A percentile compares a stretch with the other conserved stretches of the same genome.
phyloP scores from a whole-genome alignment of 2,113 vertebrate genomes.

The human (Homo sapiens) region DNA sequence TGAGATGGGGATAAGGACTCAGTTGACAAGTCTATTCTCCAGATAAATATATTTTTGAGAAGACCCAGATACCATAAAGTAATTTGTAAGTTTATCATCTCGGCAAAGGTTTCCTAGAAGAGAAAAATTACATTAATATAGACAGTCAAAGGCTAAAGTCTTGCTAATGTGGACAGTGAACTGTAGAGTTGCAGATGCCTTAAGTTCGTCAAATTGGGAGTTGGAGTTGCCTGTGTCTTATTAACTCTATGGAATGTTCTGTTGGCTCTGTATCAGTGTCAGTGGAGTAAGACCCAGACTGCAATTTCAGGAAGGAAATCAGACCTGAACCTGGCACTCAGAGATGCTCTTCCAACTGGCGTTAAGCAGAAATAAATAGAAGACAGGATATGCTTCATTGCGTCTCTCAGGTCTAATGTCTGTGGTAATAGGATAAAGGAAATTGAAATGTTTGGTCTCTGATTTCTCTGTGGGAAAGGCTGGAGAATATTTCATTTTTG shows the following conservation, averaged over 20 bases:
- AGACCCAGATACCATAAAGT: background rate
- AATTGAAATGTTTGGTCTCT: background rate
- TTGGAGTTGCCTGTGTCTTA: background rate
- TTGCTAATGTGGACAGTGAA: fast-evolving
- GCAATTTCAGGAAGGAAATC: background rate
- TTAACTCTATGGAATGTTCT: background rate
- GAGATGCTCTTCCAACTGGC: background rate
- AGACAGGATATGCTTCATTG: background rate
- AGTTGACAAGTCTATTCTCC: background rate
- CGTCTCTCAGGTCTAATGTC: no score
- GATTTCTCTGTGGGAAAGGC: background rate
- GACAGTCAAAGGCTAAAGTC: no score
- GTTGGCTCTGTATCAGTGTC: background rate
- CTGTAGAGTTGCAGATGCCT: no score
- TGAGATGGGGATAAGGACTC: background rate
- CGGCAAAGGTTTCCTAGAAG: background rate
- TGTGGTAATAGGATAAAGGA: background rate
- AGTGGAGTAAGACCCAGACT: background rate
- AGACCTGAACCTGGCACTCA: background rate
- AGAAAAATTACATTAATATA: background rate
- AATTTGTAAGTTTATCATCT: background rate
- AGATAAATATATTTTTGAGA: background rate
- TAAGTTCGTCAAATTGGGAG: background rate
- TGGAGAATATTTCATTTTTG: background rate
- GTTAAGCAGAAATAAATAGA: background rate